Percentiles rank a stretch among this genome's conserved stretches.
Evolutionary conservation across 37 sponge, comb jelly and placozoan species (phyloP).

Genomic region (Beroe ovata): DNA sequence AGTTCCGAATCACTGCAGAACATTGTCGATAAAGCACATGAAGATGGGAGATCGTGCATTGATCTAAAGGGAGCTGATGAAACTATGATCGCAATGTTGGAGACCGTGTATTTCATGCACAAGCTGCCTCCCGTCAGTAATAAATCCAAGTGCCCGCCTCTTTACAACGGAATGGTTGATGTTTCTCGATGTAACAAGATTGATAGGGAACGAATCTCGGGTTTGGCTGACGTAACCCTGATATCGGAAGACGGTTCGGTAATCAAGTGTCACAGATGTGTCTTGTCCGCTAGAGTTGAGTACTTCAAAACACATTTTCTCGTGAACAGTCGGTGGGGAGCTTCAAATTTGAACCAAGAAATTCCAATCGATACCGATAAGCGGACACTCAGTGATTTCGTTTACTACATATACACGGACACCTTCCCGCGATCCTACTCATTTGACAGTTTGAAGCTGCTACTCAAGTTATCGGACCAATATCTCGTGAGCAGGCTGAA

Average conservation of each 20-base stretch:
- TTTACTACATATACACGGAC: constrained; percentile 44
- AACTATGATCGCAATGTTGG: constrained; percentile 16
- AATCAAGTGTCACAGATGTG: background rate
- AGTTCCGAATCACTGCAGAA: background rate
- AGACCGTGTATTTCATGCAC: background rate
- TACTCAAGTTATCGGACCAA: background rate
- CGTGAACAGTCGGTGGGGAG: constrained; percentile 40
- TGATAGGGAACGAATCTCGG: background rate
- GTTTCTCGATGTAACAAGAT: background rate
- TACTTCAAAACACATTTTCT: constrained; percentile 40
- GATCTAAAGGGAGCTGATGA: background rate
- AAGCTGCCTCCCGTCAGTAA: background rate
- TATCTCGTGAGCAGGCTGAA: constrained; percentile 15
- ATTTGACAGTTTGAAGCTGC: constrained; percentile 28
- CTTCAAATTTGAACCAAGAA: constrained; percentile 17
- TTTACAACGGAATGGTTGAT: background rate
- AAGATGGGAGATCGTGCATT: background rate
- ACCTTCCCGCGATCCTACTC: background rate
- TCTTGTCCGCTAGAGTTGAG: constrained; percentile 10
- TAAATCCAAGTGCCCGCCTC: background rate
- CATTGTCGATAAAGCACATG: background rate
- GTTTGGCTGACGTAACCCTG: background rate
- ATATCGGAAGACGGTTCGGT: background rate
- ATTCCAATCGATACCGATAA: constrained; percentile 13
- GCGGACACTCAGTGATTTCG: constrained; percentile 42